Evolutionary conservation across 2,888 invertebrate species (phyloP).

Genomic region (Nudaria mundana): DNA sequence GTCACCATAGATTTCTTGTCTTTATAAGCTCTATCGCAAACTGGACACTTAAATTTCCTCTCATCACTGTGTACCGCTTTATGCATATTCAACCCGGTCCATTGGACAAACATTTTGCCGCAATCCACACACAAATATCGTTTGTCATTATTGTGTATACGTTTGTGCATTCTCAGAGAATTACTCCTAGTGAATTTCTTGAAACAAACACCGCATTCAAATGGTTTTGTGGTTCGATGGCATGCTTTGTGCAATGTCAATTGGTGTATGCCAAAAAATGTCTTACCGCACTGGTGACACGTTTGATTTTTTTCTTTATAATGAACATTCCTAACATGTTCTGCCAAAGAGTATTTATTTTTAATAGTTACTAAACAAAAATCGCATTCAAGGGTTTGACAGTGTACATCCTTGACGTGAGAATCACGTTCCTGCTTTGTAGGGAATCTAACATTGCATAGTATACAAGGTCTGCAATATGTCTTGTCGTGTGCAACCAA

Average conservation of each 20-base stretch:
- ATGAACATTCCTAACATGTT: conserved; percentile 40
- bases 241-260: conserved; percentile 49
- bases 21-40: conserved; percentile 20
- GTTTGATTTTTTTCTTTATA: conserved; percentile 42
- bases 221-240: conserved; percentile 59
- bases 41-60: conserved; percentile 31
- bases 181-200: conserved; percentile 65
- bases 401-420: conserved; percentile 1
- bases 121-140: conserved; percentile 45
- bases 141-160: conserved; percentile 63
- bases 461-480: conserved; percentile 6
- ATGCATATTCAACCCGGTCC: conserved; percentile 49
- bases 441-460: conserved; percentile 3
- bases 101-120: conserved; percentile 65
- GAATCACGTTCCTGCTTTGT: neutral
- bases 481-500: conserved; percentile 3
- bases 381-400: conserved; percentile 1
- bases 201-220: conserved; percentile 58
- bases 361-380: conserved; percentile 35
- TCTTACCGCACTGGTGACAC: conserved; percentile 54
- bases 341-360: conserved; percentile 32
- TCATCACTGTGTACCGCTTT: conserved; percentile 33
- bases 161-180: conserved; percentile 60
- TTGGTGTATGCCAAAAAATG: conserved; percentile 13
- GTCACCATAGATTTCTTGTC: conserved; percentile 23